Evolutionary conservation across 2,888 invertebrate genomes (phyloP).

Genomic region (Argynnis bischoffii): DNA sequence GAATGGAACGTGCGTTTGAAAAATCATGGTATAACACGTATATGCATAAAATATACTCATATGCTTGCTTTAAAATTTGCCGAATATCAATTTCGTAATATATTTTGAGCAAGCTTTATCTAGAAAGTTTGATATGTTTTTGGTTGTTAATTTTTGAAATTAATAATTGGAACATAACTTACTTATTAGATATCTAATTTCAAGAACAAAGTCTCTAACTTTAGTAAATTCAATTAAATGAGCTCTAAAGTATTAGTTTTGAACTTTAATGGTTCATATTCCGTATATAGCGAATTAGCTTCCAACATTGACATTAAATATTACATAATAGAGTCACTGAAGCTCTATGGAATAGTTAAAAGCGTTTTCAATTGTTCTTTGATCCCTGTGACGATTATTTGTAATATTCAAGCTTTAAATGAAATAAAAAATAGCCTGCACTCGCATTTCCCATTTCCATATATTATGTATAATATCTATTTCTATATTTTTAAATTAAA

Average conservation of each 20-base stretch:
- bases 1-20: conserved; percentile 35
- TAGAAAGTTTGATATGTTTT: no score
- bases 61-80: conserved; percentile 2
- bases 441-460: no score
- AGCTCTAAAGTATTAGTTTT: neutral
- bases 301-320: neutral
- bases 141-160: no score
- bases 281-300: conserved; percentile 2
- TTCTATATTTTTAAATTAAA: no score
- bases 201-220: no score
- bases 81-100: neutral
- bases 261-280: neutral
- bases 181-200: no score
- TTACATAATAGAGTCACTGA: conserved; percentile 44
- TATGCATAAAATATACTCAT: neutral
- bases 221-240: no score
- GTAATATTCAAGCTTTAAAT: neutral
- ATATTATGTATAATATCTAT: no score
- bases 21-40: conserved; percentile 11
- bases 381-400: conserved; percentile 26
- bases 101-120: neutral
- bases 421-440: neutral
- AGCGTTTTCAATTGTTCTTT: conserved; percentile 50
- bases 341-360: conserved; percentile 56
- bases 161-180: no score